Base-by-base conservation (phyloP, 2,888 invertebrate species). In the Eristalis pertinax region DNA sequence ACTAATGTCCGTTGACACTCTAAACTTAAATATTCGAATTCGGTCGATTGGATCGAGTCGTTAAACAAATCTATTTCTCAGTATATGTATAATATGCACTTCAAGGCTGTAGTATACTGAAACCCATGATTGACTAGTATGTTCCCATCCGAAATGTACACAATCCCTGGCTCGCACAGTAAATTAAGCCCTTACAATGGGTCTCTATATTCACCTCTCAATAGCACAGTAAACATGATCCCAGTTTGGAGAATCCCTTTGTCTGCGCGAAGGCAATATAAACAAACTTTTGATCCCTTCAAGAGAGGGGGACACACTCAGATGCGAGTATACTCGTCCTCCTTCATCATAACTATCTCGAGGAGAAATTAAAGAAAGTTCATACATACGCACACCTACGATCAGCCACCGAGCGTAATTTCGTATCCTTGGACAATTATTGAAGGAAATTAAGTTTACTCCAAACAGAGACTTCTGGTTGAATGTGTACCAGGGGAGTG, bases 381-480 rank as follows among this genome's bases (percentile, higher is more conserved):
- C 15, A 72, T 19, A 15, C 3, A 26, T 15, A 41, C 15, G 11
- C 19, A 67, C 5, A 13, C 41, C 35, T 15, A 76, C 26, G 58
- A 15, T 29, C 15, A 15, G n/a, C 43, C 5, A 19, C 43, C 32
- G 64, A 58, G 50, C 50, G 19, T 19, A 5, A 19, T 50, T 19
- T 50, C 50, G 19, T 50, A 67, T 77, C 58, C 38, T 81, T 81
- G 73, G 81, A 85, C 85, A 85, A 85, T 85, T 81, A 85, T 81
- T 85, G 81, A 69, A 77, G 81, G 69, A 78, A 83, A 82, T 82
- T 86, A 86, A 86, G 86, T 82, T 86, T 60, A 82, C 82, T 81
- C 65, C 81, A 81, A 84, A 80, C 70, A 75, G 60, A 85, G 84
- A 19, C 19, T 19, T 10, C 50, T n/a, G 7, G 50, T 19, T 19